Evolutionary conservation across 2,113 vertebrate genomes (phyloP), one percentile per base, ranked within the genome.

Genomic region (Muscicapa adusta): DNA sequence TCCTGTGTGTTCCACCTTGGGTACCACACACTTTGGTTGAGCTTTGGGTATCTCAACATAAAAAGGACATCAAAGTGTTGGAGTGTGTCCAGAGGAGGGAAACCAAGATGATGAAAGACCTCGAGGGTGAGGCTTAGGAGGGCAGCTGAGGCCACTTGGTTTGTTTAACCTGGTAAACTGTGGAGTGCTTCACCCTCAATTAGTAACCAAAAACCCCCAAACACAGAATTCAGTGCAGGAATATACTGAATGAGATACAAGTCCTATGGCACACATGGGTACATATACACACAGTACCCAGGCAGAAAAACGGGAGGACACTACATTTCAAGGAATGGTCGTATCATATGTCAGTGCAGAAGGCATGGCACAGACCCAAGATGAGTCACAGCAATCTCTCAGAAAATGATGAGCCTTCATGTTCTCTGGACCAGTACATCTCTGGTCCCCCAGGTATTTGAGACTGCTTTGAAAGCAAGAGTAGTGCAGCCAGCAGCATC

Each of bases 401-500:
- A 77, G 78, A 93, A 91, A 71, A 86, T 56, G 8, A 77, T 62
- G 29, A 91, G 28, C 65, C 60, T 36, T 71, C 79, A 75, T 29
- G 43, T 48, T 94, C 85, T 57, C 56, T 61, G 60, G 60, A 67
- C 63, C 20, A 71, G 86, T 26, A 67, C 14, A 68, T 61, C 33
- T 76, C 47, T 31, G 23, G 43, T 82, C n/a, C 63, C 81, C 28
- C 20, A 65, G 50, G 81, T 79, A 85, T 85, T n/a, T 56, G 56
- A 92, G 82, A 83, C 16, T 0, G 13, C 63, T 85, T 81, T 77
- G 91, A 90, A 77, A 90, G 50, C 71, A 78, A 43, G 76, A 77
- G 89, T 48, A 89, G 50, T 34, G 38, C 67, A 63, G 77, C 50
- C 48, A 82, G 73, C 58, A 80, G 70, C 53, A 83, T 87, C 95